Base-by-base conservation (phyloP, 2,888 invertebrate genomes). In the Parnassius smintheus region DNA sequence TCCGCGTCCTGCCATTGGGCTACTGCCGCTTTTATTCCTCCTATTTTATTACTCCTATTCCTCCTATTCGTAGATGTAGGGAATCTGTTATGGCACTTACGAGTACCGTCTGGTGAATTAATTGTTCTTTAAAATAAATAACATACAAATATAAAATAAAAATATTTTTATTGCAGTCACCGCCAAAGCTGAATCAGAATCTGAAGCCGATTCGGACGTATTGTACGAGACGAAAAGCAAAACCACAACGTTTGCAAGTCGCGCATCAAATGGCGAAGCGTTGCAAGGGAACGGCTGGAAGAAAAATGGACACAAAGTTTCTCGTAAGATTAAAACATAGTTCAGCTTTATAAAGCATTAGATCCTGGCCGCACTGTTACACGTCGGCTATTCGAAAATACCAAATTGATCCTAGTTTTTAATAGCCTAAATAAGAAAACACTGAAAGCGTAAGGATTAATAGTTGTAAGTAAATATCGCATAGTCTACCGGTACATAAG, bases 201-300 rank as follows among this genome's bases (percentile, higher is more conserved):
- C 95, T 1, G 97, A 97, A 70, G 96, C 96, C 0, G 97, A 97
- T 73, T 97, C 96, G 0, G 96, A 97, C 83, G 95, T 97, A 9
- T 87, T 97, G 22, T 97, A 97, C 80, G 97, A 97, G 81, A 94
- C 95, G 10, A 93, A 94, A 62, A 93, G 92, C 67, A 95, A 94
- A 72, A 92, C 93, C 41, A 85, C 88, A 0, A 76, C 89, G 13
- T 88, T 91, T 68, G 77, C 79, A 1, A 70, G 76, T 1, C 85
- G 90, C 10, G 72, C 80, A 1, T 71, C 79, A 69, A 92, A 92
- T 77, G 92, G 92, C 3, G 92, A 91, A 13, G 70, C 78, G 60
- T 74, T 91, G 1, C 92, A 88, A 62, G 83, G 85, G 65, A 93
- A 92, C 72, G 90, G 92, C 10, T 88, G 91, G 83, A 92, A 92